Base-by-base conservation (phyloP, 1,140 invertebrate genomes). In the Musca domestica region DNA sequence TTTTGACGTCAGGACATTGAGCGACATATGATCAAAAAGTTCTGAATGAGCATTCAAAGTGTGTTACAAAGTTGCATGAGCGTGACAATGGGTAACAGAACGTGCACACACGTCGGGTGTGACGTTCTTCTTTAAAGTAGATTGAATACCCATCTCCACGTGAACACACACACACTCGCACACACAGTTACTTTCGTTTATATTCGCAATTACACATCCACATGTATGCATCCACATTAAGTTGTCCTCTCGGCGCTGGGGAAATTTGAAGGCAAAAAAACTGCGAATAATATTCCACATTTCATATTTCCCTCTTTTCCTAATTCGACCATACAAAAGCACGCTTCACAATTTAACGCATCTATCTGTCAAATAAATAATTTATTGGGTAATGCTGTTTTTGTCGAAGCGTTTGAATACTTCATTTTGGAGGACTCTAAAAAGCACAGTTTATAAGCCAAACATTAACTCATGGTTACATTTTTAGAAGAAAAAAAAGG, bases 61-160 rank as follows among this genome's bases (percentile, higher is more conserved):
- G 22, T 61, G 56, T 61, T 61, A 61, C 56, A 61, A 61, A 61
- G 27, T 61, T 61, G 56, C 56, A 61, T 61, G 56, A 61, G 56
- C 56, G 34, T 61, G 56, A 61, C 56, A 61, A 61, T 61, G 56
- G 30, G 56, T 61, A 61, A 61, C 56, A 61, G 34, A 61, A 61
- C 56, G 56, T 61, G 56, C 34, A 34, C 30, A n/a, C 56, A 61
- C 56, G 56, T 61, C 27, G 17, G 9, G 17, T 19, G 9, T 22
- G n/a, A 22, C n/a, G 48, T 19, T 51, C n/a, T 51, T 19, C 48
- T 51, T 51, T 51, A 41, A 41, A 41, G 34, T 41, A 51, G 48
- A 19, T 19, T 20, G 47, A 58, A 30, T 58, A 30, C 27, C 27
- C 27, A 30, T 30, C 27, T 9, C 27, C 27, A 30, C 27, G 9